A percentile compares a stretch with the other conserved stretches of the same genome.
These are phyloP conservation scores for Chymomyza fuscimana DNA, from an alignment of 2,888 invertebrate species.

Conservation along the genomic window DNA sequence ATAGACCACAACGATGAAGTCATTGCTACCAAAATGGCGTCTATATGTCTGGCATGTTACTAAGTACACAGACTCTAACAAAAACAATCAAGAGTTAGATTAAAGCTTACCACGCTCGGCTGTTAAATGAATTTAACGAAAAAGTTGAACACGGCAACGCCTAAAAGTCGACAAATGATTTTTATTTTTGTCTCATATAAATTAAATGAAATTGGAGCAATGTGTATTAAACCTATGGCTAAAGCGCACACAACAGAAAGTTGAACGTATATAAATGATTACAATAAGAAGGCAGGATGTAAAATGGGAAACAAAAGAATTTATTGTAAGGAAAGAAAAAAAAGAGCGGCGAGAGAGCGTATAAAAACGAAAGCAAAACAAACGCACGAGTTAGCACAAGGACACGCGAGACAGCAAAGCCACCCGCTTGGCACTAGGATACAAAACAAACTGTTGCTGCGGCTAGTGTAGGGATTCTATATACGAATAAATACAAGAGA, in stretches of 20 bases:
- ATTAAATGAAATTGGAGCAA: not conserved
- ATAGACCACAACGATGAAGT: slow-evolving; percentile 46
- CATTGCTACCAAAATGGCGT: slow-evolving; percentile 34
- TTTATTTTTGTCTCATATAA: not conserved
- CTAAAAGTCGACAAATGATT: slow-evolving; percentile 10
- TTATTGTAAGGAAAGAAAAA: slow-evolving; percentile 10
- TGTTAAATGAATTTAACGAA: not conserved
- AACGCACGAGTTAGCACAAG: slow-evolving; percentile 20
- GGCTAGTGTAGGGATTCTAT: slow-evolving; percentile 26
- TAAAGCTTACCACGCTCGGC: slow-evolving; percentile 57
- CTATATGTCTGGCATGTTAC: slow-evolving; percentile 20
- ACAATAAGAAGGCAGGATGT: not conserved
- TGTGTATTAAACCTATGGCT: not conserved
- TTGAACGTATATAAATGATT: not conserved
- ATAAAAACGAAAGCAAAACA: slow-evolving; percentile 1
- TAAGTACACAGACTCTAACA: not conserved
- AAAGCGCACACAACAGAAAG: slow-evolving; percentile 1
- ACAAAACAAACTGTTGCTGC: slow-evolving; percentile 74
- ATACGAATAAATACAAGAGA: not conserved
- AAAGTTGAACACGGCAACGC: slow-evolving; percentile 8
- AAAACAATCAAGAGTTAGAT: not conserved
- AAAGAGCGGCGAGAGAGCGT: slow-evolving; percentile 6
- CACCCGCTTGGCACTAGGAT: slow-evolving; percentile 58
- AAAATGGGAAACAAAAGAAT: slow-evolving; percentile 8
- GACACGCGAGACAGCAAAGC: slow-evolving; percentile 30